Evolutionary conservation across 2,888 invertebrate genomes (phyloP).

Genomic region (Caenorhabditis sulstoni): DNA sequence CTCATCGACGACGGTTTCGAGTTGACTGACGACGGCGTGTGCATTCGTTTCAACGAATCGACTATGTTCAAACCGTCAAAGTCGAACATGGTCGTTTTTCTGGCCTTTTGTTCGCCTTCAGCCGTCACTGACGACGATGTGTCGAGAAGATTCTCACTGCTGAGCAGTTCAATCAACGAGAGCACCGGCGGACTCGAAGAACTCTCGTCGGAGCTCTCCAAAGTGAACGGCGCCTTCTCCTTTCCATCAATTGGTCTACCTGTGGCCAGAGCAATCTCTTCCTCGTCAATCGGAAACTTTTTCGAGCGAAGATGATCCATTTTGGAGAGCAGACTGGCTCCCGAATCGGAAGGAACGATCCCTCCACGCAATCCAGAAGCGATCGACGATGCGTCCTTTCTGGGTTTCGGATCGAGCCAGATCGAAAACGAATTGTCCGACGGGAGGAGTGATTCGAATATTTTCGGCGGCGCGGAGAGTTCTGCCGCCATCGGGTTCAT

Average conservation of each 20-base stretch:
- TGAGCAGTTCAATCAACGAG: conserved; percentile 47
- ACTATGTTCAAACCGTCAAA: conserved; percentile 47
- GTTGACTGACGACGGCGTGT: background rate
- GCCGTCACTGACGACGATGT: background rate
- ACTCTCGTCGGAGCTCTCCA: background rate
- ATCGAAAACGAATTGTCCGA: conserved; percentile 50
- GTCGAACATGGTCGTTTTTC: conserved; percentile 44
- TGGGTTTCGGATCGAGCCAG: conserved; percentile 54
- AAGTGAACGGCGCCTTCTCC: too few species aligned
- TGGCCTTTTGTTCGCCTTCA: too few species aligned
- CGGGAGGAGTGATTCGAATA: conserved; percentile 47
- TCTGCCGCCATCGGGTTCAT: background rate
- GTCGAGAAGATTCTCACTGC: conserved; percentile 49
- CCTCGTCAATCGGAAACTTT: conserved; percentile 33
- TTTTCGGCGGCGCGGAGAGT: conserved; percentile 43
- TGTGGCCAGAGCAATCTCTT: conserved; percentile 19
- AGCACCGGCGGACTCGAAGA: conserved; percentile 21
- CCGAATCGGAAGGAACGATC: background rate
- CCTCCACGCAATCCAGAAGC: too few species aligned
- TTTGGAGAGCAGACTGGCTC: conserved; percentile 35
- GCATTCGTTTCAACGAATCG: conserved; percentile 25
- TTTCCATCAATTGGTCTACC: background rate
- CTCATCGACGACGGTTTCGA: background rate
- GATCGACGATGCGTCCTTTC: background rate
- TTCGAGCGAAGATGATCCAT: conserved; percentile 39